Conservation (phyloP, 2,888 invertebrate genomes). For the Andrena trimmerana region DNA sequence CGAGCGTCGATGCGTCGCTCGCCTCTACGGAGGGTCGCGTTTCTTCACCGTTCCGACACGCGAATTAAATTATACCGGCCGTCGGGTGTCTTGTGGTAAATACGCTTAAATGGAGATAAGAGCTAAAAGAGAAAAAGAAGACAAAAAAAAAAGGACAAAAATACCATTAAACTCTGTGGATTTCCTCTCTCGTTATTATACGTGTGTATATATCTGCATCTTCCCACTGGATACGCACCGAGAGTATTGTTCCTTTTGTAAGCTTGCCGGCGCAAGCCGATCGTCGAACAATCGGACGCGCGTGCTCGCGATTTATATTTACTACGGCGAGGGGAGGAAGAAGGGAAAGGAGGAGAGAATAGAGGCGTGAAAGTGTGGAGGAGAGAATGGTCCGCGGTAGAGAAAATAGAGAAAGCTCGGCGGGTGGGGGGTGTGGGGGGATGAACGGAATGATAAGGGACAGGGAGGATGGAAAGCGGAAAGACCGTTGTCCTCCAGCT, state of each 20-base stretch:
- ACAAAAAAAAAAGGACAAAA: not conserved
- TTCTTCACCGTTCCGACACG: constrained; percentile 29
- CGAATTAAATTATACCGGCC: constrained; percentile 19
- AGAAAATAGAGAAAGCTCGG: not conserved
- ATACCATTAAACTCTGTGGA: constrained; percentile 48
- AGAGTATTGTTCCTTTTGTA: constrained; percentile 68
- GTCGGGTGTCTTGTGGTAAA: constrained; percentile 62
- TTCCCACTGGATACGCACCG: constrained; percentile 56
- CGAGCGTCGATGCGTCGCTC: not conserved
- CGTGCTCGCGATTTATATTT: constrained; percentile 20
- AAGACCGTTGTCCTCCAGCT: constrained; percentile 23
- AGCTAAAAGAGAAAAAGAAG: constrained; percentile 22
- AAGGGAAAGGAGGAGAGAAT: constrained; percentile 5
- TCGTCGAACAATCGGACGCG: constrained; percentile 45
- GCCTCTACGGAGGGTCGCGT: not conserved
- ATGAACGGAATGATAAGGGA: not conserved
- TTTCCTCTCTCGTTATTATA: constrained; percentile 44
- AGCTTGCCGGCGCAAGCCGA: constrained; percentile 46
- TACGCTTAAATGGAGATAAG: constrained; percentile 66
- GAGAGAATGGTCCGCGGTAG: constrained; percentile 26
- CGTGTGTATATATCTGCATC: constrained; percentile 51
- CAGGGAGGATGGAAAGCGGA: constrained; percentile 7
- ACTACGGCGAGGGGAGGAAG: constrained; percentile 17
- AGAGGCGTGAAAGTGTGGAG: not conserved
- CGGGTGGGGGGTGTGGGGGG: not conserved